Base-by-base conservation (phyloP, 2,113 vertebrate species). In the Prunella fulvescens region DNA sequence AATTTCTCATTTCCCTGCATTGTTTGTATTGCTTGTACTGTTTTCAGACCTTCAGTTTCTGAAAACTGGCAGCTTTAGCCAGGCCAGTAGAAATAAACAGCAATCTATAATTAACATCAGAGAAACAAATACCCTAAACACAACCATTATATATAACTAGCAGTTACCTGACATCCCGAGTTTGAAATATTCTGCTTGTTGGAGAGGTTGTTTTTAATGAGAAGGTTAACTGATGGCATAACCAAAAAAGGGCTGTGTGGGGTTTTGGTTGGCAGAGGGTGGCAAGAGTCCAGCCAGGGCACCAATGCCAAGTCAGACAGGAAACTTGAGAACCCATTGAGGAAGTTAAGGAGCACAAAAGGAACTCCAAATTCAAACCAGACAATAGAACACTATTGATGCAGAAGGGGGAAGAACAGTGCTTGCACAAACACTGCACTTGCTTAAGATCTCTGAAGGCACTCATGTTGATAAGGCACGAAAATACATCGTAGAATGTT, bases 21-120 rank as follows among this genome's bases (percentile, higher is more conserved):
- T 93, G 81, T 95, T 96, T 93, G 88, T 81, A 33, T 47, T 86
- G 45, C 86, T 86, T 39, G n/a, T 26, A 33, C 37, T 85, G 58
- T 80, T 82, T 92, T 71, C 42, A 82, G 74, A 93, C 33, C 56
- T 76, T 50, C 2, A 2, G 19, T 84, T 94, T 81, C 89, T 81
- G 40, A 92, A 93, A 92, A 58, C 42, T 77, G 78, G 39, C 42
- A 92, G 78, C 86, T 81, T 84, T 33, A 78, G 11, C 31, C 66
- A 95, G 53, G 20, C 50, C 50, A 81, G 62, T 35, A 58, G 88
- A 95, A 95, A 87, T 48, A 95, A 89, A 87, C 48, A 86, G 35
- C 40, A 40, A 81, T 50, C 57, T 76, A 76, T 24, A 60, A 87
- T 51, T 78, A 91, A 40, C 48, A 65, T 76, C 37, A 61, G 31